Base-by-base conservation (phyloP, 92 coral and sea anemone genomes). In the Montipora capitata region DNA sequence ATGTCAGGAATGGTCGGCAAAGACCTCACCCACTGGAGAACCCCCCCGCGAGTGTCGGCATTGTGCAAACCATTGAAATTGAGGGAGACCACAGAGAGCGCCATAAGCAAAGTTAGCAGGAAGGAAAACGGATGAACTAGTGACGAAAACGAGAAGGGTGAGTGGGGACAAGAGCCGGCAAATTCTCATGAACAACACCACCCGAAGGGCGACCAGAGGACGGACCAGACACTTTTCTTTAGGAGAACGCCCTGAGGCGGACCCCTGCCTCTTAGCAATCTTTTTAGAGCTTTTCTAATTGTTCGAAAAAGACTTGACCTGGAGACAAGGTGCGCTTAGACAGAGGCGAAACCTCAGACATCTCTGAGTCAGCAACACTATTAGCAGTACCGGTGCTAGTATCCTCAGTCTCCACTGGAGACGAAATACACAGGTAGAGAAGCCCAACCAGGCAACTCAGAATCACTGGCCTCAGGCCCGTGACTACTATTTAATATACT, bases 51-150 rank as follows among this genome's bases (percentile, higher is more conserved):
- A 10, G 81, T 85, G 1, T 15, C 10, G 1, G 20, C 72, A 44
- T 93, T 89, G 4, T 76, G 10, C 10, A 93, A 44, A 39, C 91
- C 93, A 52, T 93, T 93, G 2, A 71, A 72, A 20, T 93, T 93
- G 0, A 88, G 3, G 0, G 88, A 54, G 0, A 68, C 18, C 15
- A 70, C 38, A 4, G 78, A 79, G 18, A 79, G 5, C 10, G 64
- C 62, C 75, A 80, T 11, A 9, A 77, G 0, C 45, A 65, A 8
- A 12, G 17, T 11, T 3, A 44, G 38, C 2, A 15, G 49, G 9
- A 43, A 38, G 18, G 57, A 7, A 74, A 51, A 8, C 0, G 9
- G 51, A 8, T 0, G 51, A 45, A 27, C 39, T 3, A 45, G 42
- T 0, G 9, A 10, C 4, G 18, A 74, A 20, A 40, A 38, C 3